Conservation (phyloP, 2,888 invertebrate species). For the Calameuta idolon region DNA sequence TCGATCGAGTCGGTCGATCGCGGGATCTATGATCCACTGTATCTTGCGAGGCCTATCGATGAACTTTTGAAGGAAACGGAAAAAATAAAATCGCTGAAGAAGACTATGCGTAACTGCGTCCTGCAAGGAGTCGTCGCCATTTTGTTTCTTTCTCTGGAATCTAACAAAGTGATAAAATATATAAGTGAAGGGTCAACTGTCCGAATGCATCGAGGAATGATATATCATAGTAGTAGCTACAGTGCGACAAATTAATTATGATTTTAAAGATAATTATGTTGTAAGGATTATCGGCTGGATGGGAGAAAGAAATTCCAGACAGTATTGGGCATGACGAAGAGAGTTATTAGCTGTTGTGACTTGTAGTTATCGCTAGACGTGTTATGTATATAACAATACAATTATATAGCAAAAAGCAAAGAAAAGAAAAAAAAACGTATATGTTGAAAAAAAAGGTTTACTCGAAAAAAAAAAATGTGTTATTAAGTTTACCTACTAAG, state of each 20-base stretch:
- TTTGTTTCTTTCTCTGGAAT: not conserved
- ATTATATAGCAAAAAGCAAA: slow-evolving; percentile 35
- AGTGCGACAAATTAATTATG: not conserved
- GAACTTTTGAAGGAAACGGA: not conserved
- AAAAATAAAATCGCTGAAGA: not conserved
- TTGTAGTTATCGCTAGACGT: slow-evolving; percentile 60
- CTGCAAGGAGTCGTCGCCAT: not conserved
- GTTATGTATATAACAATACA: slow-evolving; percentile 60
- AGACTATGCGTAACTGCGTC: not conserved
- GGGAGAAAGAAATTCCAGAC: slow-evolving; percentile 20
- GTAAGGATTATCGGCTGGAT: not conserved
- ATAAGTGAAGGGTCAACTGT: not conserved
- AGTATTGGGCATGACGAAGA: slow-evolving; percentile 24
- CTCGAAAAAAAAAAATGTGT: not conserved
- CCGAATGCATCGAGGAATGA: not conserved
- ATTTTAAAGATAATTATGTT: not conserved
- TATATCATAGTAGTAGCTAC: not conserved
- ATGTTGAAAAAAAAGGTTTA: not conserved
- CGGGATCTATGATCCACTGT: not conserved
- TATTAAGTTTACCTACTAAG: not conserved
- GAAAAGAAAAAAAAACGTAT: not conserved
- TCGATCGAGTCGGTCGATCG: not conserved
- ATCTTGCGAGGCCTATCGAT: not conserved
- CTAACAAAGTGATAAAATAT: not conserved
- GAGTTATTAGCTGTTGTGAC: slow-evolving; percentile 26